phyloP scores from a whole-genome alignment of 2,888 invertebrate genomes.

The Escarpia spicata region DNA sequence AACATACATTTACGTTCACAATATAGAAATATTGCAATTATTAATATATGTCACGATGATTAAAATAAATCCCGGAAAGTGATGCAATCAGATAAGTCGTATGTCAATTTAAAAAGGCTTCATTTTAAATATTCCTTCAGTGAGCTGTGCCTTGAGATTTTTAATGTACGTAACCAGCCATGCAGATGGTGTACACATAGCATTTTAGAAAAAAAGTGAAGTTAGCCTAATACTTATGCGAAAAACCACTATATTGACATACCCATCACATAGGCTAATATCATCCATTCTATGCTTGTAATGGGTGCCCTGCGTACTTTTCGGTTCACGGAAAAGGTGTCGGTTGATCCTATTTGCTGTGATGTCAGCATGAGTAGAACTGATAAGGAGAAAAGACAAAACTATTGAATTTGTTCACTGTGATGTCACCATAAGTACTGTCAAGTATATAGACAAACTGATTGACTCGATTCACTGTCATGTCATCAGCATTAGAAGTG shows the following conservation, averaged over 20 bases:
- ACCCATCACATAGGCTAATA: conserved; percentile 95
- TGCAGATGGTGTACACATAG: not conserved
- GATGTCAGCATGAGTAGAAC: conserved; percentile 91
- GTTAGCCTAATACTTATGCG: not conserved
- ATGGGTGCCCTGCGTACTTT: conserved; percentile 86
- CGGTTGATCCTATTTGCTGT: conserved; percentile 73
- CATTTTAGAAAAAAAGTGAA: not conserved
- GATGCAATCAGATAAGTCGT: too few relatives aligned
- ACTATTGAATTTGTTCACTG: conserved; percentile 72
- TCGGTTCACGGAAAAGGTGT: conserved; percentile 33
- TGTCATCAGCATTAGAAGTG: too few relatives aligned
- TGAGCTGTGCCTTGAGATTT: too few relatives aligned
- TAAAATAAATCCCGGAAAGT: too few relatives aligned
- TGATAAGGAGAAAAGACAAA: conserved; percentile 20
- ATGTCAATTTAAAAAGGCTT: too few relatives aligned
- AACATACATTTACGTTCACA: too few relatives aligned
- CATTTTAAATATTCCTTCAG: too few relatives aligned
- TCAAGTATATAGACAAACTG: too few relatives aligned
- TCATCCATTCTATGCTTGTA: conserved; percentile 94
- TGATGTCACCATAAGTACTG: conserved; percentile 70
- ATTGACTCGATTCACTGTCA: too few relatives aligned
- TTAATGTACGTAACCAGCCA: too few relatives aligned
- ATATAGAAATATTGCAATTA: too few relatives aligned
- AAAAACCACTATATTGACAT: conserved; percentile 60
- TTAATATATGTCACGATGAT: too few relatives aligned